Evolutionary conservation across 2,113 vertebrate species (phyloP).

Genomic region (Pongo pygmaeus): DNA sequence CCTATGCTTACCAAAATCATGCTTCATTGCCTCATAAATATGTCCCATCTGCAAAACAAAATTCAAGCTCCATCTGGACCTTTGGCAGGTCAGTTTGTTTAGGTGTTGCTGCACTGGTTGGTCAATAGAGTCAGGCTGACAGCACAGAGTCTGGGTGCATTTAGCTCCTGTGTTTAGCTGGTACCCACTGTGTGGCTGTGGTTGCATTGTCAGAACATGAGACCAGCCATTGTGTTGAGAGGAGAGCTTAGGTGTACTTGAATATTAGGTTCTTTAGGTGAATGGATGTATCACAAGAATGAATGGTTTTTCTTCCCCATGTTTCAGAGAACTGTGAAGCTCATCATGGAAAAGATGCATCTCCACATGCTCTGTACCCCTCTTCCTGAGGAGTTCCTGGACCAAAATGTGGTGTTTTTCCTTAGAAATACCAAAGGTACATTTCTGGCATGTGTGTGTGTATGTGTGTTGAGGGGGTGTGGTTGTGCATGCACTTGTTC

Average conservation of each 20-base stretch:
- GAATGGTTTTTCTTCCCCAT: rapidly evolving
- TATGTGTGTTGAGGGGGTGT: background rate
- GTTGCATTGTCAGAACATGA: background rate
- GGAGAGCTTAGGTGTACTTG: background rate
- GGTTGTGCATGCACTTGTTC: no score
- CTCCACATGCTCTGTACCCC: slow-evolving; percentile 84
- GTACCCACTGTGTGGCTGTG: rapidly evolving
- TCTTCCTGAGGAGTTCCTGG: slow-evolving; percentile 85
- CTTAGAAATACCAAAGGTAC: slow-evolving; percentile 90
- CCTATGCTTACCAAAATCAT: background rate
- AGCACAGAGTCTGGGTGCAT: background rate
- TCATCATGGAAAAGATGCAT: slow-evolving; percentile 77
- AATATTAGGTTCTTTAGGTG: background rate
- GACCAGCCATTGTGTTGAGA: background rate
- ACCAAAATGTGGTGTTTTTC: slow-evolving; percentile 87
- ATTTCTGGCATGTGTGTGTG: rapidly evolving
- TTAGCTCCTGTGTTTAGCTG: rapidly evolving
- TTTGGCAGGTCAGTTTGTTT: background rate
- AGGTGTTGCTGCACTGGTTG: rapidly evolving
- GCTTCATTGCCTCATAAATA: rapidly evolving
- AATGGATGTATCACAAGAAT: rapidly evolving
- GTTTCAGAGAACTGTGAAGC: slow-evolving; percentile 83
- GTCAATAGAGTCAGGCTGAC: background rate
- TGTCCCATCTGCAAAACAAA: background rate
- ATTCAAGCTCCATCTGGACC: background rate